phyloP scores from a whole-genome alignment of 2,888 invertebrate species.

The Endotricha flammealis region DNA sequence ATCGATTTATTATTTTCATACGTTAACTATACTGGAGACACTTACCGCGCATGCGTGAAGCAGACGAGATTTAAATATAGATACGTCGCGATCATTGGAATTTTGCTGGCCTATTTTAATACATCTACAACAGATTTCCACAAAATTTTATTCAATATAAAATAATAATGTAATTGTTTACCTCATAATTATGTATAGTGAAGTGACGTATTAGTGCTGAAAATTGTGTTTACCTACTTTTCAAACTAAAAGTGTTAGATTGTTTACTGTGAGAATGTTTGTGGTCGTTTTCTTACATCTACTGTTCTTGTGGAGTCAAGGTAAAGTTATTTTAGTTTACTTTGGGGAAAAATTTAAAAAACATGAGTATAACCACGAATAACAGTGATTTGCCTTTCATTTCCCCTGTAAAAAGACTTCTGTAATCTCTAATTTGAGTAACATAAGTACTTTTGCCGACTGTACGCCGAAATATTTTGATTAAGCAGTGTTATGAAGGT shows the following conservation, averaged over 20 bases:
- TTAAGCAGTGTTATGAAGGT: too few relatives aligned
- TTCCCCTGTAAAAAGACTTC: too few relatives aligned
- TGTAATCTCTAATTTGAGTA: too few relatives aligned
- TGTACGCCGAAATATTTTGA: too few relatives aligned
- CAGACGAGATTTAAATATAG: constrained; percentile 68
- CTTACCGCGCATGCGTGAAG: constrained; percentile 60
- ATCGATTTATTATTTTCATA: constrained; percentile 1
- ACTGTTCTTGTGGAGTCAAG: constrained; percentile 48
- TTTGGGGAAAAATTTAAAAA: too few relatives aligned
- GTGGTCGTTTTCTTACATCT: constrained; percentile 34
- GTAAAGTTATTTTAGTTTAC: too few relatives aligned
- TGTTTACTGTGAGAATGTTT: constrained; percentile 32
- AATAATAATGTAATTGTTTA: neutral
- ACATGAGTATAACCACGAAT: too few relatives aligned
- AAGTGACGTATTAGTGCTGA: constrained; percentile 6
- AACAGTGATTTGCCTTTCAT: too few relatives aligned
- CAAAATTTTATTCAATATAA: constrained; percentile 1
- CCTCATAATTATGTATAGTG: constrained; percentile 1
- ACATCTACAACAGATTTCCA: too few relatives aligned
- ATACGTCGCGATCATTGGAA: constrained; percentile 46
- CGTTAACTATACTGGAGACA: constrained; percentile 42
- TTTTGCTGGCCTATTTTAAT: constrained; percentile 63
- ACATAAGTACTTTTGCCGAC: too few relatives aligned
- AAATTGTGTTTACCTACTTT: neutral
- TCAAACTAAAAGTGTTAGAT: constrained; percentile 10